Percentiles rank a stretch among this genome's conserved stretches.
phyloP scores from a whole-genome alignment of 2,888 invertebrate genomes.

The Coenonympha arcania region DNA sequence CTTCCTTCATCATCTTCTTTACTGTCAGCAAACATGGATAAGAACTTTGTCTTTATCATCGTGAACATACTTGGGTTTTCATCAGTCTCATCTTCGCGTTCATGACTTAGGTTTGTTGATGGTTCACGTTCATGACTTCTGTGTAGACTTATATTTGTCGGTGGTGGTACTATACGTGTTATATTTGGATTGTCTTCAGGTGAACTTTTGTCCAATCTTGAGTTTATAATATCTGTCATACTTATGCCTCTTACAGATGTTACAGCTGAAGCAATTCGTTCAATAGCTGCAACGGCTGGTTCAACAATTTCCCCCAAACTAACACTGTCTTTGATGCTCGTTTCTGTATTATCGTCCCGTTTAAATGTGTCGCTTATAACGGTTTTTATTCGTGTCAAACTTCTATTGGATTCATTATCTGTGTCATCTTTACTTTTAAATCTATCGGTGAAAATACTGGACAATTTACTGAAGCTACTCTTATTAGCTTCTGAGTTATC shows the following conservation, averaged over 20 bases:
- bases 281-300: conserved; percentile 12
- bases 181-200: conserved; percentile 13
- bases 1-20: conserved; percentile 5
- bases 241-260: conserved; percentile 7
- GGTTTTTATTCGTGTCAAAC: conserved; percentile 7
- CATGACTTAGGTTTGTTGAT: conserved; percentile 1
- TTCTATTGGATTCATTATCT: conserved; percentile 6
- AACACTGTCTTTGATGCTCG: neutral
- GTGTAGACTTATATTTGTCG: neutral
- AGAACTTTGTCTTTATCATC: conserved; percentile 16
- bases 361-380: conserved; percentile 13
- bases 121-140: conserved; percentile 11
- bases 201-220: conserved; percentile 17
- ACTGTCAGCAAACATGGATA: conserved; percentile 16
- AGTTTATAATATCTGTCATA: conserved; percentile 10
- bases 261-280: conserved; percentile 13
- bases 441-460: conserved; percentile 8
- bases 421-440: conserved; percentile 29
- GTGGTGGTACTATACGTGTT: conserved; percentile 1
- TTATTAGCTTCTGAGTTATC: neutral
- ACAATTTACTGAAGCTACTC: neutral
- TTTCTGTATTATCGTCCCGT: conserved; percentile 8
- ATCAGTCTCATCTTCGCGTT: conserved; percentile 4
- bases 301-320: conserved; percentile 13
- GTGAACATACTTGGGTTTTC: conserved; percentile 20